These are phyloP conservation scores for Mesocricetus auratus DNA, from an alignment of 2,113 vertebrate species.

Conservation along the genomic window DNA sequence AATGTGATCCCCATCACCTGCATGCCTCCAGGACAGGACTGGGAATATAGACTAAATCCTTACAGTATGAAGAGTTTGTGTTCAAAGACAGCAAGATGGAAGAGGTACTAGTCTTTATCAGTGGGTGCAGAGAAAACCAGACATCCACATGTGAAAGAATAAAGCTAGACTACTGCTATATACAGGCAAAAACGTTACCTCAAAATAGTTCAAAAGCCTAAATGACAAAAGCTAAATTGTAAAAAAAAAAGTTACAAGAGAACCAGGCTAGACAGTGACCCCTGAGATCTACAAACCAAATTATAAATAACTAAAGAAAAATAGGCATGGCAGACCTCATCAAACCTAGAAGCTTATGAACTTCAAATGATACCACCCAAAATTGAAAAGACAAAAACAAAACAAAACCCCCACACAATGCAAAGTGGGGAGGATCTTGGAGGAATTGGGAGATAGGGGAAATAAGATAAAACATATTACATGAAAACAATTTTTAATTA, in stretches of 20 bases:
- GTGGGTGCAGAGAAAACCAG: not conserved
- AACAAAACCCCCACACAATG: not conserved
- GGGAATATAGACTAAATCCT: conserved; percentile 3
- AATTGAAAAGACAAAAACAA: not conserved
- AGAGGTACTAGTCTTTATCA: not conserved
- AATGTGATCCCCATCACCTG: not conserved
- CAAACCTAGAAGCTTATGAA: conserved; percentile 7
- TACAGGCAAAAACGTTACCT: not conserved
- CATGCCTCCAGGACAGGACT: not conserved
- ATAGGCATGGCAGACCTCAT: not conserved
- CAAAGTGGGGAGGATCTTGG: not conserved
- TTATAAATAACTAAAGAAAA: not conserved
- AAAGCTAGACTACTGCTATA: not conserved
- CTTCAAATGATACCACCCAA: not conserved
- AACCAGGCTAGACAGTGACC: not conserved
- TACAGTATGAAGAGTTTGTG: not conserved
- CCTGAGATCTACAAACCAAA: not conserved
- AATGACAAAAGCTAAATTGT: not conserved
- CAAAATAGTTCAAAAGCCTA: not conserved
- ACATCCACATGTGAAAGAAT: not conserved
- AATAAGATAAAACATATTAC: not conserved
- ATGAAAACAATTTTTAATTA: not conserved
- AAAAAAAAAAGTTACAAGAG: not conserved
- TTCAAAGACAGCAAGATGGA: conserved; percentile 6
- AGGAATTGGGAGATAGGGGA: not conserved